These are phyloP conservation scores for Brachirus orientalis DNA, from an alignment of 2,113 vertebrate genomes.

Conservation along the genomic window DNA sequence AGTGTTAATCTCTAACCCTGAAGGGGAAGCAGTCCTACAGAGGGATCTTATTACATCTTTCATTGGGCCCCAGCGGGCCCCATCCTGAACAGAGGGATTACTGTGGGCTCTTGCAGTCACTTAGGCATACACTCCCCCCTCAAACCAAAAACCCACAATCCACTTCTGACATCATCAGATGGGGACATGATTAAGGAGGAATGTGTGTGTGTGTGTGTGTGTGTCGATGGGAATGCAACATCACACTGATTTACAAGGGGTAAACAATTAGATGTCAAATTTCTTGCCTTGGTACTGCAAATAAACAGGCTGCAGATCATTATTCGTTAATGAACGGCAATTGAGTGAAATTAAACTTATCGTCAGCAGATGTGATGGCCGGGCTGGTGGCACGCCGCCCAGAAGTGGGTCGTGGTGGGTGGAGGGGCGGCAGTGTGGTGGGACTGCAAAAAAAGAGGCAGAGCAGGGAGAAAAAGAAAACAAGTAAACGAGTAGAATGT, in stretches of 20 bases:
- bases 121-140: slow-evolving; percentile 53
- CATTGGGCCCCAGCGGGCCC: slow-evolving; percentile 84
- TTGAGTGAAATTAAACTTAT: slow-evolving; percentile 57
- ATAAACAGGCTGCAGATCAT: slow-evolving; percentile 39
- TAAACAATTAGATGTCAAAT: slow-evolving; percentile 55
- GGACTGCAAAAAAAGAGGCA: neutral
- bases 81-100: slow-evolving; percentile 73
- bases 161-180: slow-evolving; percentile 68
- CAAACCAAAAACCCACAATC: slow-evolving; percentile 33
- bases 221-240: slow-evolving; percentile 18
- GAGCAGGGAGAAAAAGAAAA: slow-evolving; percentile 1
- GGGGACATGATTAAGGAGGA: slow-evolving; percentile 19
- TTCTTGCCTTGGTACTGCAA: slow-evolving; percentile 28
- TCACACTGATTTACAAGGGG: slow-evolving; percentile 28
- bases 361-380: slow-evolving; percentile 55
- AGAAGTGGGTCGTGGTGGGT: slow-evolving; percentile 23
- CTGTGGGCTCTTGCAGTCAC: slow-evolving; percentile 66
- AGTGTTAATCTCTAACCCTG: slow-evolving; percentile 90
- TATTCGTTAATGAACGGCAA: slow-evolving; percentile 55
- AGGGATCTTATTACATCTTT: slow-evolving; percentile 92
- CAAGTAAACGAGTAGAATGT: slow-evolving; percentile 27
- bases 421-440: no score
- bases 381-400: slow-evolving; percentile 43
- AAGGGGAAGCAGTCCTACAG: slow-evolving; percentile 88
- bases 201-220: neutral